Conservation (phyloP, 2,797 vertebrate genomes). For the Coregonus sp. region DNA sequence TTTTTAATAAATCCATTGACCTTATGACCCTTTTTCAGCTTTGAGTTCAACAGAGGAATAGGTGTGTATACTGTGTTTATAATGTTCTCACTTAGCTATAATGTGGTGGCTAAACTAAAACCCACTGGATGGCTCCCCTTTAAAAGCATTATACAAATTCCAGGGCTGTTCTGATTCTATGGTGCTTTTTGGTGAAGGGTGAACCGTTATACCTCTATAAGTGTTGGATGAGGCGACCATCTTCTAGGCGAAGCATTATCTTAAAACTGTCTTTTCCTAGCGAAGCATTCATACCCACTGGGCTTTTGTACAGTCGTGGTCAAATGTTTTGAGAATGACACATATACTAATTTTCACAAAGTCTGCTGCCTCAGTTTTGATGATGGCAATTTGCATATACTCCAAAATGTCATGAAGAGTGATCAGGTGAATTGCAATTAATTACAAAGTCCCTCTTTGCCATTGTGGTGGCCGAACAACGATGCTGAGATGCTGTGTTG, state of each 20-base stretch:
- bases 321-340: too few relatives aligned
- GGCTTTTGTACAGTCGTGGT: neutral
- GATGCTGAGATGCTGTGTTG: too few relatives aligned
- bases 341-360: too few relatives aligned
- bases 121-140: neutral
- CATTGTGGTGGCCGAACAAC: too few relatives aligned
- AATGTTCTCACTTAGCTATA: neutral
- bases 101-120: neutral
- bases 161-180: neutral
- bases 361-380: too few relatives aligned
- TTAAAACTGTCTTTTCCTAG: constrained; percentile 11
- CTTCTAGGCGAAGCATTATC: constrained; percentile 57
- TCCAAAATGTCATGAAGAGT: too few relatives aligned
- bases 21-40: constrained; percentile 49
- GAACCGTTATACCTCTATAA: constrained; percentile 40
- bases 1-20: neutral
- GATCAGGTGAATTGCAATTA: too few relatives aligned
- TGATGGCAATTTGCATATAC: too few relatives aligned
- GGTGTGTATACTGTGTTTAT: neutral
- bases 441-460: too few relatives aligned
- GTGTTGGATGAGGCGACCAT: constrained; percentile 58
- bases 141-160: neutral
- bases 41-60: neutral
- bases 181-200: constrained; percentile 37
- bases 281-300: neutral